Percentiles rank a stretch among this genome's conserved stretches.
phyloP scores from a whole-genome alignment of 2,113 vertebrate species.

The Sphaerodactylus townsendi region DNA sequence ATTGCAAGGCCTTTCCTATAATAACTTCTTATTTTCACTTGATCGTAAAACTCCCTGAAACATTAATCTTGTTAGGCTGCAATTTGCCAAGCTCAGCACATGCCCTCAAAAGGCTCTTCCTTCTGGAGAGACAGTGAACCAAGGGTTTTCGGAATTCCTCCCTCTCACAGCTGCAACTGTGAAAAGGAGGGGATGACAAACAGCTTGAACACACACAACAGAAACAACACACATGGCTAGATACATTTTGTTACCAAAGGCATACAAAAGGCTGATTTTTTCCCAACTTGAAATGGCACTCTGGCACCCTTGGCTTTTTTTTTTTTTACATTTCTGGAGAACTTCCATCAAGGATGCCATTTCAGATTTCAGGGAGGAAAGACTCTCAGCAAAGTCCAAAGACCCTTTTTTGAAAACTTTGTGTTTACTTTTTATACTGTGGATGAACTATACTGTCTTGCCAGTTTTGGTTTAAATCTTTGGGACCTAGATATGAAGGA shows the following conservation, averaged over 20 bases:
- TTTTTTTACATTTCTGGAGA: not conserved
- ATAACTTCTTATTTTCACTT: slow-evolving; percentile 6
- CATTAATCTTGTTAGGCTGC: not conserved
- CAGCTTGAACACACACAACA: not conserved
- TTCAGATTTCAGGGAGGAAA: not conserved
- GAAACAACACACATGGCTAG: not conserved
- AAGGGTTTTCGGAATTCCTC: not conserved
- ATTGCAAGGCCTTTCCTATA: not conserved
- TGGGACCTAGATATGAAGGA: too few relatives aligned
- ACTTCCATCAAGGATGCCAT: not conserved
- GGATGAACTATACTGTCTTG: too few relatives aligned
- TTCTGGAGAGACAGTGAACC: not conserved
- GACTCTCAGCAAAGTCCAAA: not conserved
- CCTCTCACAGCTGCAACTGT: too few relatives aligned
- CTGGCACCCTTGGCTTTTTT: not conserved
- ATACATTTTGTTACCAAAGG: not conserved
- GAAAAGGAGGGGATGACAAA: not conserved
- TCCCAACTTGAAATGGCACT: not conserved
- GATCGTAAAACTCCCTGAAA: not conserved
- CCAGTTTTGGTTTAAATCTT: too few relatives aligned
- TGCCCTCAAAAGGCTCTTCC: not conserved
- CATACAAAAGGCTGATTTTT: not conserved
- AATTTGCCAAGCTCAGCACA: not conserved
- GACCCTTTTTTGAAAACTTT: too few relatives aligned
- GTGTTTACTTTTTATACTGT: too few relatives aligned